Evolutionary conservation across 2,888 invertebrate species (phyloP).

Genomic region (Philopedon plagiatum): DNA sequence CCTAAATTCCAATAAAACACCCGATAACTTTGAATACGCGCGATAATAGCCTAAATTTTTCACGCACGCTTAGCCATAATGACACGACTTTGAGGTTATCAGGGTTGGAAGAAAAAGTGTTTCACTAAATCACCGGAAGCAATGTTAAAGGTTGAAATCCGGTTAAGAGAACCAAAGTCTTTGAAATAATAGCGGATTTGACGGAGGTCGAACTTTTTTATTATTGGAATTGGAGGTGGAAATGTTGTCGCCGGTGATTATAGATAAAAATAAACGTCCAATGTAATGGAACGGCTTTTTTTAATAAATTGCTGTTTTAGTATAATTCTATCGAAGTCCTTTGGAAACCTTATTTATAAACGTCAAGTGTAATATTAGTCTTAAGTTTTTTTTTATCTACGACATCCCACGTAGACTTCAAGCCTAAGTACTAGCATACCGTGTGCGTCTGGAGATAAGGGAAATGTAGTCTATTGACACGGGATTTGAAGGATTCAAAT

Average conservation of each 20-base stretch:
- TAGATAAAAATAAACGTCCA: neutral
- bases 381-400: too few relatives aligned
- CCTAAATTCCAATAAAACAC: constrained; percentile 16
- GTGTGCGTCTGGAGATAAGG: too few relatives aligned
- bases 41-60: constrained; percentile 40
- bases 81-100: constrained; percentile 41
- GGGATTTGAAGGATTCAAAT: too few relatives aligned
- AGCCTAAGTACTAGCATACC: too few relatives aligned
- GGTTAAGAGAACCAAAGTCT: constrained; percentile 22
- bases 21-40: constrained; percentile 31
- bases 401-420: too few relatives aligned
- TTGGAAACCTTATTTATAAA: too few relatives aligned
- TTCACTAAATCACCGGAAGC: constrained; percentile 42
- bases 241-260: constrained; percentile 5
- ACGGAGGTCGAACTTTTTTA: constrained; percentile 17
- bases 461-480: too few relatives aligned
- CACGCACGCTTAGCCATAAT: constrained; percentile 39
- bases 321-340: too few relatives aligned
- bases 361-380: too few relatives aligned
- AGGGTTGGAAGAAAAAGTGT: constrained; percentile 43
- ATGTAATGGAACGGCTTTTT: neutral
- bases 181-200: constrained; percentile 22
- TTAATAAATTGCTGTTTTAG: neutral
- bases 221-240: constrained; percentile 6
- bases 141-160: constrained; percentile 39